Evolutionary conservation across 53 echinoderm and acorn worm genomes (phyloP).

Genomic region (Zoroaster sp.): DNA sequence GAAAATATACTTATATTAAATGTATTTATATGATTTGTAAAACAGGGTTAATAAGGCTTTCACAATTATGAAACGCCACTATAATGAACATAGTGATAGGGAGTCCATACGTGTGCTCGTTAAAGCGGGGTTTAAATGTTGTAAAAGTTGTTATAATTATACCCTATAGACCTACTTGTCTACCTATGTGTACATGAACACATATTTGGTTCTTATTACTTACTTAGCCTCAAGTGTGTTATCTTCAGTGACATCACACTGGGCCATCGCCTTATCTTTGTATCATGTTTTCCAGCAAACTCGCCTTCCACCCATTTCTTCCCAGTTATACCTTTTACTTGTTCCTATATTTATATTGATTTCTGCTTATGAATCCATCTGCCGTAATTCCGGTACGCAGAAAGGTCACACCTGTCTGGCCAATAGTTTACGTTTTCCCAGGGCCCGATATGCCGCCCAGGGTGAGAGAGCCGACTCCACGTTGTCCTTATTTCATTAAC

Average conservation of each 20-base stretch:
- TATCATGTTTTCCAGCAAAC: neutral
- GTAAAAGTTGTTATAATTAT: too few relatives aligned
- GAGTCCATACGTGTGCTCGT: too few relatives aligned
- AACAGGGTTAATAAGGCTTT: too few relatives aligned
- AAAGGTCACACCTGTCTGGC: conserved; percentile 20
- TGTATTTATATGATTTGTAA: too few relatives aligned
- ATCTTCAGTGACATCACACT: neutral
- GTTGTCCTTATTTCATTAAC: conserved; percentile 38
- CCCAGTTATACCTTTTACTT: neutral
- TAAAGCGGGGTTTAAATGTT: too few relatives aligned
- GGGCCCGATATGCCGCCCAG: neutral
- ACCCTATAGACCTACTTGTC: too few relatives aligned
- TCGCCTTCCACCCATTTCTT: neutral
- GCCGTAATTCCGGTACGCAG: neutral
- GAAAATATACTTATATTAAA: too few relatives aligned
- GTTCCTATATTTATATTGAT: conserved; percentile 23
- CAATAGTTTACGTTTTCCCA: neutral
- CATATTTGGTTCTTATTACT: too few relatives aligned
- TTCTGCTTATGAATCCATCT: neutral
- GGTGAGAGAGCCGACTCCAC: neutral
- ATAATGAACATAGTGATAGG: too few relatives aligned
- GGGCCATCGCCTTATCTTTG: neutral
- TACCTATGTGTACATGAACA: too few relatives aligned
- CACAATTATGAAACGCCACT: too few relatives aligned
- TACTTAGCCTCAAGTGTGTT: too few relatives aligned